Evolutionary conservation across 2,888 invertebrate species (phyloP), one percentile per base, ranked within the genome.

Genomic region (Lacanobia wlatinum): DNA sequence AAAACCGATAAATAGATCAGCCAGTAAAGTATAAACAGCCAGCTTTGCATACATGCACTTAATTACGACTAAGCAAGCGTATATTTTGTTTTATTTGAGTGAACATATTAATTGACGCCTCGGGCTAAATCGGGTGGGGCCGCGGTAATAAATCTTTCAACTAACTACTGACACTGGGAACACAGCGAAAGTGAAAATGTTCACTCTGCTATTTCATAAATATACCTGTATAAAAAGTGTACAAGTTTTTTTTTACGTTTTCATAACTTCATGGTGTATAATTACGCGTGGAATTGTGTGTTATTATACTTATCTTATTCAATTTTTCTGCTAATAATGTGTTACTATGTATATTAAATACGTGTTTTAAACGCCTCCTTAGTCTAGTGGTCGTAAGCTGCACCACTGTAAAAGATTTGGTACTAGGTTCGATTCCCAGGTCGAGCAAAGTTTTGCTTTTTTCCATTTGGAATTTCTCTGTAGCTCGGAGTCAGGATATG

Each of bases 141-240:
- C 72, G 73, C 73, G 76, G 65, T 12, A 83, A 86, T 88, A 89
- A 89, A 89, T 88, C 88, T 87, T 79, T 78, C 79, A 73, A 73
- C 71, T 34, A 84, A 82, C 86, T 78, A 76, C 85, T 82, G 84
- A 86, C 87, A 84, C 74, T 65, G 76, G 58, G 82, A 72, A 80
- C 73, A 73, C 65, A 76, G 86, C 76, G 88, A 90, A 89, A 90
- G 90, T 89, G 83, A 82, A 83, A 85, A 72, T 85, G 79, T 83
- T 83, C 69, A 69, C 73, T 73, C 61, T 55, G 55, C 66, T 70
- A 73, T 76, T 80, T 65, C 68, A 78, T 70, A 81, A 70, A 78
- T 62, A 69, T 75, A 67, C 40, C 40, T 55, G 34, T 46, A 40
- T 65, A 43, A 69, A 67, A 67, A 67, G 43, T n/a, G 46, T 62